Conservation (phyloP, 2,113 vertebrate species). For the Cettia cetti region DNA sequence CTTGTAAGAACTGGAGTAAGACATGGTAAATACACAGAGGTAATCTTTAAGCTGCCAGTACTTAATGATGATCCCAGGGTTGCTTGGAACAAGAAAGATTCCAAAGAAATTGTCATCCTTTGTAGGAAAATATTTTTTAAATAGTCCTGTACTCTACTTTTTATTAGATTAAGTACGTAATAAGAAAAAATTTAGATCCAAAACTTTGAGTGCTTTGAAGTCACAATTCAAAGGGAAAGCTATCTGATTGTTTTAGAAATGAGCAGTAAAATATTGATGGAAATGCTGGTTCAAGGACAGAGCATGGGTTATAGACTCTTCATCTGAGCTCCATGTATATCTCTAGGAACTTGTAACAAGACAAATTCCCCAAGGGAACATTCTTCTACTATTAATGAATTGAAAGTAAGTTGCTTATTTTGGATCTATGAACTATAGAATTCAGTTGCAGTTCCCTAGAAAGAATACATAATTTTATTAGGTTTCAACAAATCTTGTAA, state of each 20-base stretch:
- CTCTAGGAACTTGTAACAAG: neutral
- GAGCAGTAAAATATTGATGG: neutral
- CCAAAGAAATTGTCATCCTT: neutral
- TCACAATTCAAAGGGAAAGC: neutral
- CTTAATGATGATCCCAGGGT: neutral
- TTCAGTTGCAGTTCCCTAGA: neutral
- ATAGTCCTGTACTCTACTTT: neutral
- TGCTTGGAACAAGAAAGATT: neutral
- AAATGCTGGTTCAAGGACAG: neutral
- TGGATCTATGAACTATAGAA: neutral
- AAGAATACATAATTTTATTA: neutral
- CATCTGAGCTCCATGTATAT: neutral
- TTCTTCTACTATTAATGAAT: neutral
- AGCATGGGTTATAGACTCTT: neutral
- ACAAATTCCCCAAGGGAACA: neutral
- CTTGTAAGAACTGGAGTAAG: neutral
- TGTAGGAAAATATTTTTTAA: neutral
- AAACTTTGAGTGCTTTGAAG: constrained; percentile 25
- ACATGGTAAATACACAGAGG: neutral
- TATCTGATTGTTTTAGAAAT: neutral
- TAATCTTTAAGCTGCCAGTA: neutral
- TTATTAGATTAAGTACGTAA: constrained; percentile 22
- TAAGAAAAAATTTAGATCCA: neutral
- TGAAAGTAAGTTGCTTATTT: neutral
- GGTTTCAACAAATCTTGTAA: neutral